Evolutionary conservation across 2,888 invertebrate species (phyloP).

Genomic region (Chirona hameri): DNA sequence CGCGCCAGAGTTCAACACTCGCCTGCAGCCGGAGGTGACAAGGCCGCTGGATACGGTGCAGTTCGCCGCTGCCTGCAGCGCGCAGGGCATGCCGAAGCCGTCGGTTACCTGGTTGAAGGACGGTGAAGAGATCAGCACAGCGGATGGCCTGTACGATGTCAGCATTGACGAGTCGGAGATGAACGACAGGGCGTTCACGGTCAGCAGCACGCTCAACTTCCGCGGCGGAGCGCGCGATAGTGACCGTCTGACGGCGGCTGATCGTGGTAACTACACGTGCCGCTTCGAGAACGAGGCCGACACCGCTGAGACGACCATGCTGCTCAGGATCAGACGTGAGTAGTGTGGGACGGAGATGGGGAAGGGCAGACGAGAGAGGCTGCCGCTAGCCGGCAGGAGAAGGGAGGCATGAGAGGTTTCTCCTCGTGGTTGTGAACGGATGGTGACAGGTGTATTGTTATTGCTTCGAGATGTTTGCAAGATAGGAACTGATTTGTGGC

Average conservation of each 20-base stretch:
- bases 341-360: too few relatives aligned
- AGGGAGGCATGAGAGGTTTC: too few relatives aligned
- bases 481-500: too few relatives aligned
- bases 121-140: slow-evolving; percentile 66
- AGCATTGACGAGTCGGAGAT: slow-evolving; percentile 68
- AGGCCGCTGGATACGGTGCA: slow-evolving; percentile 35
- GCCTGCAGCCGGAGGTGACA: slow-evolving; percentile 56
- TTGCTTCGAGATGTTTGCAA: too few relatives aligned
- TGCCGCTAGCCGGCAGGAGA: too few relatives aligned
- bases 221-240: slow-evolving; percentile 41
- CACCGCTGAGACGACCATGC: slow-evolving; percentile 82
- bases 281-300: slow-evolving; percentile 85
- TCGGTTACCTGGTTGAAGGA: slow-evolving; percentile 78
- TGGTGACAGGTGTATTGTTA: too few relatives aligned
- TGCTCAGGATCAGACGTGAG: slow-evolving; percentile 81
- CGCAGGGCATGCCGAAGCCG: slow-evolving; percentile 83
- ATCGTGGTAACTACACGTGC: slow-evolving; percentile 82
- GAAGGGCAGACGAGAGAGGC: too few relatives aligned
- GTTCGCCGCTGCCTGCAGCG: slow-evolving; percentile 66
- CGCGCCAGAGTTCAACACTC: slow-evolving; percentile 76
- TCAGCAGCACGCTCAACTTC: slow-evolving; percentile 42
- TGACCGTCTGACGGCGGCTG: slow-evolving; percentile 55
- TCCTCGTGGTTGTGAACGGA: too few relatives aligned
- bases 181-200: slow-evolving; percentile 68
- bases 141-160: slow-evolving; percentile 71